A percentile compares a stretch with the other conserved stretches of the same genome.
phyloP scores from a whole-genome alignment of 2,113 vertebrate genomes.

The Nesogale talazaci region DNA sequence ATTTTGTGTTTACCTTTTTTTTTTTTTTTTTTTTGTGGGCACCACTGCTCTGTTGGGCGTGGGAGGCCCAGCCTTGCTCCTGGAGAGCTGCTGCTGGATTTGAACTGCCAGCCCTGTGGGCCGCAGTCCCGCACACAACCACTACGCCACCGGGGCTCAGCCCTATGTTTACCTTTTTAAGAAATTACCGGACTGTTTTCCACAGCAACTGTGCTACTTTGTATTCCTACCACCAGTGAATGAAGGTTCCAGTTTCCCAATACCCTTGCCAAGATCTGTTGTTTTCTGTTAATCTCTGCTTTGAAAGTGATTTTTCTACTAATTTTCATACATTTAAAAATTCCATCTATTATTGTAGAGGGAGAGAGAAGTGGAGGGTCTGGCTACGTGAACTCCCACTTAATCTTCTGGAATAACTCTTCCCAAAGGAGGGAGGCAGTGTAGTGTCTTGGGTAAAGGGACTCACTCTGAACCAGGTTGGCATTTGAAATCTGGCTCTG shows the following conservation, averaged over 20 bases:
- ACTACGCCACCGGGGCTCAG: too few relatives aligned
- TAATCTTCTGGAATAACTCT: fast-evolving
- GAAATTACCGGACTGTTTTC: neutral
- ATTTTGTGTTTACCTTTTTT: neutral
- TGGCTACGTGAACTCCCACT: neutral
- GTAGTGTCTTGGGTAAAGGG: neutral
- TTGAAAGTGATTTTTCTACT: slow-evolving; percentile 88
- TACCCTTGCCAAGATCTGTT: neutral
- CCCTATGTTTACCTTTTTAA: neutral
- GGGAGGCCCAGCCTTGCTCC: too few relatives aligned
- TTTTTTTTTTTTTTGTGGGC: too few relatives aligned
- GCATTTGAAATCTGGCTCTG: neutral
- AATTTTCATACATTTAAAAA: slow-evolving; percentile 85
- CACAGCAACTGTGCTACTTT: neutral
- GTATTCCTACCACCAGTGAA: neutral
- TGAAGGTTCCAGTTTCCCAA: neutral
- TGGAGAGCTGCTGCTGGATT: too few relatives aligned
- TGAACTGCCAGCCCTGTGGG: too few relatives aligned
- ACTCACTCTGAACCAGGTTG: neutral
- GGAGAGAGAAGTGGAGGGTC: neutral
- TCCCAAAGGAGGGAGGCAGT: neutral
- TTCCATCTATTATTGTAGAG: slow-evolving; percentile 81
- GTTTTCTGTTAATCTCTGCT: slow-evolving; percentile 68
- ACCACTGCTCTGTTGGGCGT: too few relatives aligned
- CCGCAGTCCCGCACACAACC: too few relatives aligned